These are phyloP conservation scores for Protonibea diacanthus DNA, from an alignment of 2,797 vertebrate species.

Conservation along the genomic window DNA sequence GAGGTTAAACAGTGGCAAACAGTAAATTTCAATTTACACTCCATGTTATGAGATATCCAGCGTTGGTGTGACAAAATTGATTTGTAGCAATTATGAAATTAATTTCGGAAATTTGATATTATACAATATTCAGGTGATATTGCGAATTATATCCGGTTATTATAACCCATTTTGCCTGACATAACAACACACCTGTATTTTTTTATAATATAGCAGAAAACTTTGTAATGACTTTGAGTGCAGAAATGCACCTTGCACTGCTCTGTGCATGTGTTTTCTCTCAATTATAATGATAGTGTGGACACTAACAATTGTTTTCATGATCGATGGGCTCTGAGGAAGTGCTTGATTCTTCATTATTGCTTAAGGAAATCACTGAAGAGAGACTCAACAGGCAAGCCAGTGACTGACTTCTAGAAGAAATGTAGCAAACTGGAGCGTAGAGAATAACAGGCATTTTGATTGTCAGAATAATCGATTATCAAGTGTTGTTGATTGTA, in stretches of 20 bases:
- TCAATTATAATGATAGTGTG: neutral
- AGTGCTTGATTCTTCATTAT: too few relatives aligned
- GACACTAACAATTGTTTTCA: neutral
- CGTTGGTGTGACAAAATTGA: conserved; percentile 14
- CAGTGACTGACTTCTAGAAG: neutral
- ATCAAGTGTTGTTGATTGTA: neutral
- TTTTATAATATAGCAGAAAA: neutral
- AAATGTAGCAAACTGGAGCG: neutral
- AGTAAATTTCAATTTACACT: conserved; percentile 29
- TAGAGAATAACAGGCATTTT: neutral
- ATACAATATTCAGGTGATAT: neutral
- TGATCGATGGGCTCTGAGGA: neutral
- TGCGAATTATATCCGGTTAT: neutral
- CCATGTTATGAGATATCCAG: neutral
- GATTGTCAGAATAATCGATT: neutral
- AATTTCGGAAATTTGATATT: conserved; percentile 9
- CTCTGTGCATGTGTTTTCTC: neutral
- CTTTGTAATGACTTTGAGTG: neutral
- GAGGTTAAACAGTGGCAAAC: conserved; percentile 38
- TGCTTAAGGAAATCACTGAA: too few relatives aligned
- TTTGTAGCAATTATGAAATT: conserved; percentile 15
- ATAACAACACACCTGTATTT: neutral
- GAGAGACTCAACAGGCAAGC: neutral
- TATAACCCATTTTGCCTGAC: neutral
- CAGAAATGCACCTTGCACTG: neutral